These are phyloP conservation scores for Hylyphantes graminicola DNA, from an alignment of 1,140 invertebrate species.

Conservation along the genomic window DNA sequence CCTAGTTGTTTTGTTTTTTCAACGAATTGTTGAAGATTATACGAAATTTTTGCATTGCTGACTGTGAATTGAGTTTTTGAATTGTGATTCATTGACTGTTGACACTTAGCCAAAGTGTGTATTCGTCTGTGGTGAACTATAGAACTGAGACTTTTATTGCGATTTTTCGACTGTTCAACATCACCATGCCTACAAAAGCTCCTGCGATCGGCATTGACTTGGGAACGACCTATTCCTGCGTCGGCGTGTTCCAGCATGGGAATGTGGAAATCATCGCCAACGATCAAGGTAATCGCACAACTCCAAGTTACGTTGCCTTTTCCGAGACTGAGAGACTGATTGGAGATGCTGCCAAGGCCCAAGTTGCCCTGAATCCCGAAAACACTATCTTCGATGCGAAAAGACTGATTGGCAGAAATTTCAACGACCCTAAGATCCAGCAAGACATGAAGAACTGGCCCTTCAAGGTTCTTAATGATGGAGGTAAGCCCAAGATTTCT, in stretches of 20 bases:
- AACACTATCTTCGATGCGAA: slow-evolving; percentile 72
- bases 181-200: slow-evolving; percentile 36
- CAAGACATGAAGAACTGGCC: slow-evolving; percentile 98
- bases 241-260: slow-evolving; percentile 76
- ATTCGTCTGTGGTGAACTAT: neutral
- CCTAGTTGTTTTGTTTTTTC: no score
- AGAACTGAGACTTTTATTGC: neutral
- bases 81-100: no score
- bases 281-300: slow-evolving; percentile 97
- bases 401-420: slow-evolving; percentile 92
- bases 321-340: no score
- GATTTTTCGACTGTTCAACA: slow-evolving; percentile 50
- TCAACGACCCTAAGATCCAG: slow-evolving; percentile 91
- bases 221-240: slow-evolving; percentile 73
- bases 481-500: neutral
- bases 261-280: slow-evolving; percentile 99
- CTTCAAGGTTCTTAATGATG: slow-evolving; percentile 78
- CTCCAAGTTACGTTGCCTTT: no score
- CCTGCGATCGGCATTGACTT: slow-evolving; percentile 71
- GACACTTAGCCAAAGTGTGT: neutral
- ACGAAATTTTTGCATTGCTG: no score
- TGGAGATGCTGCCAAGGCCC: no score
- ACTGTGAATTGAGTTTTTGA: neutral
- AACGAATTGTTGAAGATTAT: no score
- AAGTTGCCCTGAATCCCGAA: no score